These are phyloP conservation scores for Monopis laevigella DNA, from an alignment of 2,888 invertebrate species.

Conservation along the genomic window DNA sequence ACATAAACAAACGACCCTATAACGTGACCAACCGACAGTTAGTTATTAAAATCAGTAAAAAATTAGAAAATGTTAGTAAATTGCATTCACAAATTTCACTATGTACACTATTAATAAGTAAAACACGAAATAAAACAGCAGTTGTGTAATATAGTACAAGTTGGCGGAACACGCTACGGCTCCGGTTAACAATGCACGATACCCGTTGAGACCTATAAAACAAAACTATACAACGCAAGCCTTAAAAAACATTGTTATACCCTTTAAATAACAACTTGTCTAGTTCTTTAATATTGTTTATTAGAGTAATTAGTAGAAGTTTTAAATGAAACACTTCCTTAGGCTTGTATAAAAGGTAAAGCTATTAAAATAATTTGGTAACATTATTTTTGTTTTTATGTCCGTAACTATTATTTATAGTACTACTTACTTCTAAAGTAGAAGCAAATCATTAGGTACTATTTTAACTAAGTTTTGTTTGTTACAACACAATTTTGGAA, in stretches of 20 bases:
- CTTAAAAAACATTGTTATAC: conserved; percentile 6
- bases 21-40: no score
- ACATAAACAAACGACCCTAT: no score
- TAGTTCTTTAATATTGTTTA: conserved; percentile 9
- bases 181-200: conserved; percentile 9
- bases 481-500: no score
- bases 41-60: no score
- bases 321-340: conserved; percentile 7
- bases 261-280: not conserved
- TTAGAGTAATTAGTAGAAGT: conserved; percentile 1
- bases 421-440: no score
- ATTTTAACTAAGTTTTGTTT: no score
- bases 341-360: not conserved
- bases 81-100: conserved; percentile 2
- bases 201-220: conserved; percentile 11
- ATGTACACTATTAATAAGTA: conserved; percentile 8
- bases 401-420: no score
- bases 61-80: no score
- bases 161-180: conserved; percentile 9
- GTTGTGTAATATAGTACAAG: conserved; percentile 7
- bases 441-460: no score
- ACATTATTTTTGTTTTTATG: no score
- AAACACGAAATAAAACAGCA: conserved; percentile 7
- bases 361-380: conserved; percentile 6
- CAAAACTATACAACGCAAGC: conserved; percentile 3